phyloP scores from a whole-genome alignment of 1,140 invertebrate genomes.

The fruit fly (Drosophila melanogaster) region Release_6_plus_ISO1_MT NT_033779.5:12109501-12110000 shows the following conservation, averaged over 20 bases:
- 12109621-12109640: slow-evolving; percentile 71
- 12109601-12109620: slow-evolving; percentile 38
- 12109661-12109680: slow-evolving; percentile 23
- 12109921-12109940: slow-evolving; percentile 63
- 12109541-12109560: slow-evolving; percentile 73
- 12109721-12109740: slow-evolving; percentile 41
- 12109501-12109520: slow-evolving; percentile 62
- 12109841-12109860: slow-evolving; percentile 86
- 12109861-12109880: slow-evolving; percentile 76
- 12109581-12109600: slow-evolving; percentile 74
- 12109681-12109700: slow-evolving; percentile 19
- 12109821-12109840: slow-evolving; percentile 86
- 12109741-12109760: slow-evolving; percentile 79
- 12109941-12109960: slow-evolving; percentile 66
- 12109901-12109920: slow-evolving; percentile 72
- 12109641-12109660: slow-evolving; percentile 55
- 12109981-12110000: slow-evolving; percentile 73
- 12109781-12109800: slow-evolving; percentile 83
- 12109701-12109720: slow-evolving; percentile 34
- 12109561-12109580: slow-evolving; percentile 18
- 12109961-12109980: slow-evolving; percentile 65
- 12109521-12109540: slow-evolving; percentile 48
- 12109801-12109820: slow-evolving; percentile 80
- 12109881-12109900: slow-evolving; percentile 61
- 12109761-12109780: slow-evolving; percentile 54